A percentile compares a stretch with the other conserved stretches of the same genome.
These are phyloP conservation scores for Salvelinus sp. DNA, from an alignment of 2,113 vertebrate genomes.

Conservation along the genomic window DNA sequence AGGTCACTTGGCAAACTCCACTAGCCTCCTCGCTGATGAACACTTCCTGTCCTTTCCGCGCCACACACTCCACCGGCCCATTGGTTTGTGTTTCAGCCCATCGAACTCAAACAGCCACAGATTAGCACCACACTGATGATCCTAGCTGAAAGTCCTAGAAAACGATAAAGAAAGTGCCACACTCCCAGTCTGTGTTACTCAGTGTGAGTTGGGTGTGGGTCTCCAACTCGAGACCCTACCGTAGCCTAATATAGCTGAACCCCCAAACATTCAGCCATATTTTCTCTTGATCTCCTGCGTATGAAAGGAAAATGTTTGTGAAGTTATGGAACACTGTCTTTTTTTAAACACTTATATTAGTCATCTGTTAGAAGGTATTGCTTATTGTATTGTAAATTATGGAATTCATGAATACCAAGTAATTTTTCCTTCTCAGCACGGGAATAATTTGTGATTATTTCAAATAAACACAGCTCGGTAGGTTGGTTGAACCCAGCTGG, in stretches of 20 bases:
- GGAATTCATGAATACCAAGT: conserved; percentile 71
- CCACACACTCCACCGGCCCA: neutral
- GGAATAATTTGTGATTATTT: conserved; percentile 45
- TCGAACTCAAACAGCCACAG: conserved; percentile 12
- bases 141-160: neutral
- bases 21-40: conserved; percentile 49
- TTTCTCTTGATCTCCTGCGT: conserved; percentile 52
- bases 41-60: conserved; percentile 10
- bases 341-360: conserved; percentile 74
- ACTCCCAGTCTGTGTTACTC: neutral
- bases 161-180: neutral
- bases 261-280: conserved; percentile 30
- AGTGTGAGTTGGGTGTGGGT: neutral
- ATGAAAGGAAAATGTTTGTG: conserved; percentile 34
- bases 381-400: conserved; percentile 51
- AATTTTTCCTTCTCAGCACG: conserved; percentile 22
- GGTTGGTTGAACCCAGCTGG: neutral
- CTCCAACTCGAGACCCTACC: neutral
- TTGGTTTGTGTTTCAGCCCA: neutral
- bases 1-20: conserved; percentile 61
- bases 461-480: conserved; percentile 40
- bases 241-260: conserved; percentile 20
- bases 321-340: conserved; percentile 55
- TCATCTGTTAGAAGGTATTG: conserved; percentile 65
- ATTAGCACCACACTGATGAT: conserved; percentile 6